Conservation (phyloP, 2,797 vertebrate genomes). For the Phoebastria nigripes region DNA sequence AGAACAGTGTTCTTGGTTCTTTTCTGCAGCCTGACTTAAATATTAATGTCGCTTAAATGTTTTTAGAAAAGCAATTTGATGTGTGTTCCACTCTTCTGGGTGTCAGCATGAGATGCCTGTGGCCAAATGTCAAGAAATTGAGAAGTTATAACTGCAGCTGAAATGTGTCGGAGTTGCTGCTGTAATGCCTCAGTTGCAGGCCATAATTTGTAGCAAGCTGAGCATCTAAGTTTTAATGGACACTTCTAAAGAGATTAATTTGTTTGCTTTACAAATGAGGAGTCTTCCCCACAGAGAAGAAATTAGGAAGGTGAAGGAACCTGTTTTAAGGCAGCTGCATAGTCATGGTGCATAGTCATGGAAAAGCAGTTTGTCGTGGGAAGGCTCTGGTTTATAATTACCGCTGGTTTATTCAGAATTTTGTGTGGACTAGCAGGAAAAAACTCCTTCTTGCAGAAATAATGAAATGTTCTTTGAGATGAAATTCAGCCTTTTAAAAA, state of each 20-base stretch:
- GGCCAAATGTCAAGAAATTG: slow-evolving; percentile 22
- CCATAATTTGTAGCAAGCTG: not conserved
- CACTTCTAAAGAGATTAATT: not conserved
- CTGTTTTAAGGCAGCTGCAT: not conserved
- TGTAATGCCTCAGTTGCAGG: not conserved
- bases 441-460: not conserved
- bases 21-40: not conserved
- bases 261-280: slow-evolving; percentile 8
- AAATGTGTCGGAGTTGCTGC: not conserved
- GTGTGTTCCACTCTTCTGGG: not conserved
- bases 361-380: not conserved
- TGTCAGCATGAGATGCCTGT: not conserved
- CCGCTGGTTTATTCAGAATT: not conserved
- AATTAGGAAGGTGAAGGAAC: not conserved
- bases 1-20: not conserved
- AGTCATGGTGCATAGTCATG: not conserved
- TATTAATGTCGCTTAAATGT: slow-evolving; percentile 33
- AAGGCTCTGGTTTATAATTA: not conserved
- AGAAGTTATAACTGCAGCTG: not conserved
- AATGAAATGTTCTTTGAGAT: slow-evolving; percentile 4
- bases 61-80: slow-evolving; percentile 12
- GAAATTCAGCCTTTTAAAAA: not conserved
- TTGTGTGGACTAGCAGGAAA: not conserved
- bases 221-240: not conserved
- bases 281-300: not conserved